A percentile compares a stretch with the other conserved stretches of the same genome.
Conservation (phyloP, 2,113 vertebrate genomes). For the Neopipo cinnamomea region DNA sequence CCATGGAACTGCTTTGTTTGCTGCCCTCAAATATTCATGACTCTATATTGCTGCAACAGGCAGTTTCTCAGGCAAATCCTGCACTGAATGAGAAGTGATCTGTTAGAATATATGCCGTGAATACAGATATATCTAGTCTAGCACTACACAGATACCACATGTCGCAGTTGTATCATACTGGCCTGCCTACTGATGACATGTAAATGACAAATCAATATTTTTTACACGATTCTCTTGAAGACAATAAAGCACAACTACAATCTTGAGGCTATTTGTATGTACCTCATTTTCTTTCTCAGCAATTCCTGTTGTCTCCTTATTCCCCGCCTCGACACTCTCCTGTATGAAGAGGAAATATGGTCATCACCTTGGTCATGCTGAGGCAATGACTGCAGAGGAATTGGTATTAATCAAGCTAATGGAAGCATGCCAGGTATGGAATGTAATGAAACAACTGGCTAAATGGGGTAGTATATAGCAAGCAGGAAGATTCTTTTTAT, state of each 20-base stretch:
- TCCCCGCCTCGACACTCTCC: constrained; percentile 53
- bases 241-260: not conserved
- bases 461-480: not conserved
- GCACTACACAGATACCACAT: not conserved
- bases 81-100: not conserved
- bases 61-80: not conserved
- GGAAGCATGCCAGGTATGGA: not conserved
- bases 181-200: not conserved
- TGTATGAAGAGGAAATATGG: constrained; percentile 50
- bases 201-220: not conserved
- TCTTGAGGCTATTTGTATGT: not conserved
- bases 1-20: not conserved
- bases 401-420: not conserved
- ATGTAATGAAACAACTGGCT: not conserved
- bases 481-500: not conserved
- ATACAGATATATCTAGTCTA: not conserved
- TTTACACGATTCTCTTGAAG: not conserved
- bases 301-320: constrained; percentile 59
- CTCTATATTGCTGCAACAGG: not conserved
- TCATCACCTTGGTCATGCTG: not conserved
- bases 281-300: constrained; percentile 71
- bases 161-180: not conserved
- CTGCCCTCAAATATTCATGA: not conserved
- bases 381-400: not conserved
- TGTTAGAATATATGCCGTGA: not conserved